Evolutionary conservation across 2,113 vertebrate species (phyloP), one percentile per base, ranked within the genome.

Genomic region (Melanostigma gelatinosum): DNA sequence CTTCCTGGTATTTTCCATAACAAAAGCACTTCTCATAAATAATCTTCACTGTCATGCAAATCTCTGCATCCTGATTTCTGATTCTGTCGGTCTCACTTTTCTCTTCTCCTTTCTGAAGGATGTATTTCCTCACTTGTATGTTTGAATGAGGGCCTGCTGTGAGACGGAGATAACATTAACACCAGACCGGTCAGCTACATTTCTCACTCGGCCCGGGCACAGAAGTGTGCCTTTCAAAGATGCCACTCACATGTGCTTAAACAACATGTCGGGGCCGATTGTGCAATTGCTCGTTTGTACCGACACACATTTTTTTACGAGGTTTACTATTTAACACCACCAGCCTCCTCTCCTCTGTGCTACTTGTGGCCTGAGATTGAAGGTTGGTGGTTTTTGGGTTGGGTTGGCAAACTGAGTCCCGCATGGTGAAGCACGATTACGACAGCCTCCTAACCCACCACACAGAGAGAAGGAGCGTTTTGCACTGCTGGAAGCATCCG

Each of bases 381-480:
- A 88, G 86, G 85, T 79, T 91, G 68, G 86, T 87, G 92, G 92
- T 93, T 93, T 92, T 89, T 32, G 88, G 93, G 89, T 64, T 81
- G 89, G 91, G 87, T 83, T 24, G 8, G 61, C 65, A 73, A 79
- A 89, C 84, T 72, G 71, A 87, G 61, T 62, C 85, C 77, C 80
- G 66, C 70, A 58, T 87, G 86, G 76, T 75, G 79, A 72, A 81
- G 54, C 74, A 44, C 11, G 29, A 77, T 88, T 72, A 77, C 54
- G 65, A 61, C 70, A 77, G 44, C 42, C 32, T 42, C 68, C 67
- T 5, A 38, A 38, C 71, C 42, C 81, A 80, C 57, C 68, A 20
- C 68, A 32, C 32, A 32, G 32, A 27, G 54, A 83, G 62, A 79
- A n/a, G 3, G 24, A 67, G 63, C 1, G 9, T 32, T 82, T 82